These are phyloP conservation scores for Drosophila ohnishii DNA, from an alignment of 1,140 invertebrate genomes.

Conservation along the genomic window DNA sequence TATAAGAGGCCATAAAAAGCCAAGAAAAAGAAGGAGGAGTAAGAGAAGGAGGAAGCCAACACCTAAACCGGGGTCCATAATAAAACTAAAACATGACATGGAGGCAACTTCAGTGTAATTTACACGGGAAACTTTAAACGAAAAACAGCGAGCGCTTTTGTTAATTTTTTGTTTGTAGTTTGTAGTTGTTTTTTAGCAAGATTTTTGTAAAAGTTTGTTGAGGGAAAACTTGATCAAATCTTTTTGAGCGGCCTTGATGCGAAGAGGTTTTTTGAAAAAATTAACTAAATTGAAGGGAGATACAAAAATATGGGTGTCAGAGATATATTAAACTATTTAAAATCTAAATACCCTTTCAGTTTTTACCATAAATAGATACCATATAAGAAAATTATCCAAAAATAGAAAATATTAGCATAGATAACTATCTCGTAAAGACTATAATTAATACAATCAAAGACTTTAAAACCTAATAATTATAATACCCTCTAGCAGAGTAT, in stretches of 20 bases:
- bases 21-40: slow-evolving; percentile 12
- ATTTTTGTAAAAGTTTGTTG: slow-evolving; percentile 12
- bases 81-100: slow-evolving; percentile 54
- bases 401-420: background rate
- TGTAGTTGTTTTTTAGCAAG: slow-evolving; percentile 11
- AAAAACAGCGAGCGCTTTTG: slow-evolving; percentile 14
- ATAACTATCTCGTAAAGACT: background rate
- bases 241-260: slow-evolving; percentile 19
- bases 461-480: background rate
- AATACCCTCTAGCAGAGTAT: slow-evolving; percentile 6
- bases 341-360: background rate
- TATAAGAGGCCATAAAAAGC: slow-evolving; percentile 64
- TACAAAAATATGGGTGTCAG: no score
- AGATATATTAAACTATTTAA: background rate
- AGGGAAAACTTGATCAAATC: slow-evolving; percentile 25
- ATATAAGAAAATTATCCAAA: no score
- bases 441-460: background rate
- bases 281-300: slow-evolving; percentile 1
- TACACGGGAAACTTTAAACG: slow-evolving; percentile 51
- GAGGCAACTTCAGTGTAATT: slow-evolving; percentile 56
- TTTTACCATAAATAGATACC: background rate
- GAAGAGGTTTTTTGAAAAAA: slow-evolving; percentile 20
- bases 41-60: slow-evolving; percentile 24
- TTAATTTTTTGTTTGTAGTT: background rate
- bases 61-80: slow-evolving; percentile 33